Base-by-base conservation (phyloP, 2,113 vertebrate species). In the Ptilorrhoa leucosticta region DNA sequence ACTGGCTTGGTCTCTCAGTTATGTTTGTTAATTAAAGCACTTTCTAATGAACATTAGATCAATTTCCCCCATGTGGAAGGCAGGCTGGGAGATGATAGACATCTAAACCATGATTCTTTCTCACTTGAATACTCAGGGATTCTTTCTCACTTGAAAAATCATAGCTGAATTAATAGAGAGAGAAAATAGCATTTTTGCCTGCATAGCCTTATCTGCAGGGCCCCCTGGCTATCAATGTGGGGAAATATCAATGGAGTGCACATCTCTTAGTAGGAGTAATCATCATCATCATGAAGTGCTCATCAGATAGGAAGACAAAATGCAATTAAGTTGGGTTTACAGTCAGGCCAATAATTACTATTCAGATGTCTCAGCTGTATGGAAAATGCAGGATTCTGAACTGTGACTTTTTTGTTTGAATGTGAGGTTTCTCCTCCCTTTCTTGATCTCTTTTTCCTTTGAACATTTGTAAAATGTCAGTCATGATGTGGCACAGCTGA, bases 401-500 rank as follows among this genome's bases (percentile, higher is more conserved):
- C 95, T 83, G 65, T 95, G 94, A 97, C 87, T 90, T 97, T 97
- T 97, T 96, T 97, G 93, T 97, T 95, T 94, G 39, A 94, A 83
- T 40, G 18, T 69, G 73, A 73, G 91, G 26, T 92, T 97, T 94
- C 94, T 69, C 88, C 90, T 96, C 87, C 56, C 42, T 97, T 96
- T 79, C 83, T 94, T 95, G 70, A 21, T 91, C 70, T 85, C 83
- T 93, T 96, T 96, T 97, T 97, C 90, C 89, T 96, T 94, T 85
- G 91, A 96, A 90, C 64, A 87, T 97, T 97, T 96, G 91, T 98
- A 96, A 98, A 98, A 97, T 96, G 94, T 97, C 98, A 98, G 90
- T 98, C 97, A 97, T 97, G 94, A 97, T 98, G 95, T 97, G 94
- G 94, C 94, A 96, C 97, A 98, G 98, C 97, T 98, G 97, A 98